phyloP scores from a whole-genome alignment of 1,140 invertebrate species.

The Trichogramma pretiosum region DNA sequence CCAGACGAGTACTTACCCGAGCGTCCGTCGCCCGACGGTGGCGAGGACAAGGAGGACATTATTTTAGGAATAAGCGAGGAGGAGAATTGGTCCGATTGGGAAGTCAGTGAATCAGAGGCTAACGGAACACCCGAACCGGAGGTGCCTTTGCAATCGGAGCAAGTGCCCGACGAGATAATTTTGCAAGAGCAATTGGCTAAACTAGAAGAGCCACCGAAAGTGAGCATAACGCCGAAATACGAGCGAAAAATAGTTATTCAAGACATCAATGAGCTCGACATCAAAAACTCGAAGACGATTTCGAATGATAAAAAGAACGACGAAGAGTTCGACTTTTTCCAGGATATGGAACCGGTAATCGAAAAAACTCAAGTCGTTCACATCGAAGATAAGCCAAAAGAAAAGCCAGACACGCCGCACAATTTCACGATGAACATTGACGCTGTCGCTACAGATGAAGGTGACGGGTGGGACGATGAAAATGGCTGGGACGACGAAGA shows the following conservation, averaged over 20 bases:
- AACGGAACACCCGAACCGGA: too few relatives aligned
- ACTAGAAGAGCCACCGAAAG: neutral
- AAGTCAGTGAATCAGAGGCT: slow-evolving; percentile 32
- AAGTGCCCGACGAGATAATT: too few relatives aligned
- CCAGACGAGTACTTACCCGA: slow-evolving; percentile 47
- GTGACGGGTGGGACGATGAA: slow-evolving; percentile 12
- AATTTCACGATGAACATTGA: too few relatives aligned
- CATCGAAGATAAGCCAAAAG: slow-evolving; percentile 28
- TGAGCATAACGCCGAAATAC: slow-evolving; percentile 13
- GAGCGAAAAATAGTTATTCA: slow-evolving; percentile 46
- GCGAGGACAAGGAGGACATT: slow-evolving; percentile 58
- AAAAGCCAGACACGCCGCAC: too few relatives aligned
- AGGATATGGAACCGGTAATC: slow-evolving; percentile 76
- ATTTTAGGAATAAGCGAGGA: slow-evolving; percentile 39
- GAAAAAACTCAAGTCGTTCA: slow-evolving; percentile 50
- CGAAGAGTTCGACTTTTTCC: slow-evolving; percentile 62
- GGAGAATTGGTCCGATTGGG: slow-evolving; percentile 70
- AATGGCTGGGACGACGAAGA: slow-evolving; percentile 6
- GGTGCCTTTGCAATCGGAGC: slow-evolving; percentile 10
- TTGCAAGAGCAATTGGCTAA: neutral
- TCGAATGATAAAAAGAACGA: slow-evolving; percentile 35
- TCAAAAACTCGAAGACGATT: slow-evolving; percentile 56
- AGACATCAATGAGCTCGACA: slow-evolving; percentile 64
- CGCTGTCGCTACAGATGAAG: too few relatives aligned
- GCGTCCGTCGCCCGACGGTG: slow-evolving; percentile 70